A percentile compares a stretch with the other conserved stretches of the same genome.
Conservation (phyloP, 2,797 vertebrate species). For the Lemur catta region DNA sequence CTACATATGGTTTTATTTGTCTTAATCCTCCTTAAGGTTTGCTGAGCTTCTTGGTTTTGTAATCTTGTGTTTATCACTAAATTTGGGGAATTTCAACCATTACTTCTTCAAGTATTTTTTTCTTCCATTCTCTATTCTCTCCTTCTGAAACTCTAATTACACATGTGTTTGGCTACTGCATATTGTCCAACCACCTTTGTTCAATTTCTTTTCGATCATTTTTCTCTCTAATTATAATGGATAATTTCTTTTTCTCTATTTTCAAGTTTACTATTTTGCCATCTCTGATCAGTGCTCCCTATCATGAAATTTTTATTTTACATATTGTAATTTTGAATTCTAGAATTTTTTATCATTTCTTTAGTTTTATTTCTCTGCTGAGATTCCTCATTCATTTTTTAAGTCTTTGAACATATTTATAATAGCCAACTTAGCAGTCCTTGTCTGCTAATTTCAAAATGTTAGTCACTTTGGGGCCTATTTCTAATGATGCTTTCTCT, state of each 20-base stretch:
- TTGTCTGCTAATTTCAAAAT: neutral
- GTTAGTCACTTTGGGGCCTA: neutral
- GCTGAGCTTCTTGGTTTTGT: neutral
- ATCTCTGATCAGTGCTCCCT: neutral
- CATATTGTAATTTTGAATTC: neutral
- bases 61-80: neutral
- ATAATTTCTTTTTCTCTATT: neutral
- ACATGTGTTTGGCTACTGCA: neutral
- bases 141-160: neutral
- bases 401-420: neutral
- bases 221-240: neutral
- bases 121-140: neutral
- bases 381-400: neutral
- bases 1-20: neutral
- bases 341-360: neutral
- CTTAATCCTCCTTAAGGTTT: neutral
- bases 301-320: neutral
- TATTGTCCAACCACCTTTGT: neutral
- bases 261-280: neutral
- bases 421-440: neutral
- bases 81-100: neutral
- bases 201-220: neutral
- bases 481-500: neutral
- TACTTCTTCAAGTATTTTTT: neutral
- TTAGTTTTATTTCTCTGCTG: neutral